These are phyloP conservation scores for Margarornis squamiger DNA, from an alignment of 2,797 vertebrate genomes.

Conservation along the genomic window DNA sequence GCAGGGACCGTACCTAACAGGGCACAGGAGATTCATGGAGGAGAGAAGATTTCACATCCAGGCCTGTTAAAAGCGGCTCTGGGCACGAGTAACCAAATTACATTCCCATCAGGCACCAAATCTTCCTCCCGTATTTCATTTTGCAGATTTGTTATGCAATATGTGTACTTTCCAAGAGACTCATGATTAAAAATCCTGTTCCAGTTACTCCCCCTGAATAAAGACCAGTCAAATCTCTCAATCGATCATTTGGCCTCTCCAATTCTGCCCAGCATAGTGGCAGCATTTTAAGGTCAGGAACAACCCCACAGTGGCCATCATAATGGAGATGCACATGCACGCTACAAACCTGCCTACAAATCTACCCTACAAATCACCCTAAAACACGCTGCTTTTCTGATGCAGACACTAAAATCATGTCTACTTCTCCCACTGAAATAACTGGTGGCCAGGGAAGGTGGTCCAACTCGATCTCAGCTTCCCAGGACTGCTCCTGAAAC, in stretches of 20 bases:
- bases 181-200: not conserved
- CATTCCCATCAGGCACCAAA: not conserved
- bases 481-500: not conserved
- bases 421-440: not conserved
- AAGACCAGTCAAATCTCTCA: not conserved
- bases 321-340: not conserved
- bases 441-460: not conserved
- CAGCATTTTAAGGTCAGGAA: not conserved
- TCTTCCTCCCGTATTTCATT: not conserved
- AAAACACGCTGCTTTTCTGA: not conserved
- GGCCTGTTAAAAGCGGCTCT: not conserved
- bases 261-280: not conserved
- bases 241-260: fast-evolving
- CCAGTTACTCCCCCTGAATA: not conserved
- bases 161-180: not conserved
- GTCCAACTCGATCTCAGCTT: not conserved
- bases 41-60: not conserved
- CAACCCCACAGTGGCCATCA: not conserved
- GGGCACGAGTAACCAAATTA: not conserved
- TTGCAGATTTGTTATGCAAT: not conserved
- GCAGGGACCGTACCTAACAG: fast-evolving
- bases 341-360: not conserved
- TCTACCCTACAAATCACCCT: not conserved
- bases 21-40: fast-evolving
- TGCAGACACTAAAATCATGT: not conserved